Evolutionary conservation across 2,113 vertebrate species (phyloP).

Genomic region (Xiphophorus hellerii): DNA sequence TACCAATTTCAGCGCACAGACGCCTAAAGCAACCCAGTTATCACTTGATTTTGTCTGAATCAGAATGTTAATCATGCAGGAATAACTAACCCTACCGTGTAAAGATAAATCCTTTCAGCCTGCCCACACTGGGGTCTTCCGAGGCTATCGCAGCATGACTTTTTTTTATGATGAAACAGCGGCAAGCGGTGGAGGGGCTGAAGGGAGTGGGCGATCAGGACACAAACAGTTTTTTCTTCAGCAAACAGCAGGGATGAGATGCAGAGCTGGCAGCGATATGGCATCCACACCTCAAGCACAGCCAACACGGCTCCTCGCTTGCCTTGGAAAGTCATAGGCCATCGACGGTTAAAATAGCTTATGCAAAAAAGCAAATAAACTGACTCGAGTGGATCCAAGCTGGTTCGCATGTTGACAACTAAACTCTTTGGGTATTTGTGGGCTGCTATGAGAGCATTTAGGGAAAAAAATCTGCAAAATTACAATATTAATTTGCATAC

Average conservation of each 20-base stretch:
- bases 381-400: conserved; percentile 34
- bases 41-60: conserved; percentile 23
- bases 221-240: conserved; percentile 62
- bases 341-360: conserved; percentile 33
- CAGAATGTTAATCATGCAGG: conserved; percentile 28
- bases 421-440: conserved; percentile 6
- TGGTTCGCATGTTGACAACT: conserved; percentile 44
- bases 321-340: conserved; percentile 55
- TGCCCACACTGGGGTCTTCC: conserved; percentile 51
- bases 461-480: not conserved
- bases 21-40: conserved; percentile 8
- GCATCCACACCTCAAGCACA: conserved; percentile 60
- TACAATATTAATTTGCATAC: not conserved
- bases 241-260: conserved; percentile 69
- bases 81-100: conserved; percentile 51
- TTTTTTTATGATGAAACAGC: conserved; percentile 66
- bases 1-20: conserved; percentile 34
- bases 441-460: not conserved
- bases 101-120: conserved; percentile 48
- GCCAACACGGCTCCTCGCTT: conserved; percentile 54
- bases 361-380: conserved; percentile 48
- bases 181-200: conserved; percentile 51
- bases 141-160: conserved; percentile 62
- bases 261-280: conserved; percentile 56
- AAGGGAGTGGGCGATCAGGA: conserved; percentile 67